Base-by-base conservation (phyloP, 2,888 invertebrate species). In the Monopis laevigella region DNA sequence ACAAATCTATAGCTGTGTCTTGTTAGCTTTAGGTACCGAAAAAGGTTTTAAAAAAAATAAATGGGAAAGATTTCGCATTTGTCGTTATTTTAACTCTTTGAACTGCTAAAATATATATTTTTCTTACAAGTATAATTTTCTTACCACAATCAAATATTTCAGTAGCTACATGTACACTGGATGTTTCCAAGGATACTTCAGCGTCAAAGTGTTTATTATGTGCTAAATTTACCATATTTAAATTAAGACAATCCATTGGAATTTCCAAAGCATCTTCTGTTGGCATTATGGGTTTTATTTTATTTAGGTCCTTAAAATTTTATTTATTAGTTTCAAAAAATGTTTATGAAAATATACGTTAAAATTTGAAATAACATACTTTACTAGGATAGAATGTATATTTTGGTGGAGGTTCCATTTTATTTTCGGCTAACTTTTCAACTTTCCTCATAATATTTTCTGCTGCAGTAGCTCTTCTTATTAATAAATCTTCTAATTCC, bases 121-220 rank as follows among this genome's bases (percentile, higher is more conserved):
- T n/a, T n/a, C n/a, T n/a, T n/a, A n/a, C 8, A 24, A 7, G 6
- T 24, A 24, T 24, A 7, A 7, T 24, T 24, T 6, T 43, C 51
- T 58, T 56, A 80, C 80, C 63, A 47, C 80, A 80, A 40, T 67
- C 65, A 45, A 69, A 80, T 0, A 75, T 68, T 49, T 78, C 80
- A 1, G 58, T 51, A 1, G 73, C 56, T 1, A 71, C 61, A 26
- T 77, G 64, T 0, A 73, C 74, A 39, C 80, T 78, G 42, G 59
- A 60, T n/a, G 55, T 52, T 6, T 73, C 63, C n/a, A 77, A 50
- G 0, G 73, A 62, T 11, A 78, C 60, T 16, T 62, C 48, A 0
- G 66, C 65, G 30, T 66, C 51, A 43, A 74, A 78, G 46, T 78
- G 77, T 11, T 52, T 52, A 46, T 65, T 72, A 14, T 49, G 50